phyloP scores from a whole-genome alignment of 2,797 vertebrate species.

The Danio jaintianensis region DNA sequence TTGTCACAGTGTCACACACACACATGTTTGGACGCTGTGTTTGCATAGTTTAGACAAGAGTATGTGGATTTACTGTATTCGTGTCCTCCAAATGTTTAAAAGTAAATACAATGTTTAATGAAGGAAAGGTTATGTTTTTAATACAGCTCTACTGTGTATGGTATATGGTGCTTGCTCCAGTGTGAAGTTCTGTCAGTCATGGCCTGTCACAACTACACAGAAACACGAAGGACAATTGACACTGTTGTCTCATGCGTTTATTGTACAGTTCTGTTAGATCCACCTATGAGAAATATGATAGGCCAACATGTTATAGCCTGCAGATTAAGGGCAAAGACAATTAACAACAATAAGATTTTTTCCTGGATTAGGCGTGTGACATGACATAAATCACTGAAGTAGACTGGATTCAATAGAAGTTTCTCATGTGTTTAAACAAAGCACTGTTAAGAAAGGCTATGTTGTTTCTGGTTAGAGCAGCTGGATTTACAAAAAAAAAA shows the following conservation, averaged over 20 bases:
- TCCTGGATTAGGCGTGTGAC: constrained; percentile 2
- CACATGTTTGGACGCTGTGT: constrained; percentile 19
- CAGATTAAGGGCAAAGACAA: background rate
- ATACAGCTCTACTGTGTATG: background rate
- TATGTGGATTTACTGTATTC: background rate
- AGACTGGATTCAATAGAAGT: background rate
- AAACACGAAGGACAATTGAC: constrained; percentile 62
- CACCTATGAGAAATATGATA: constrained; percentile 20
- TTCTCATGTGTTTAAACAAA: background rate
- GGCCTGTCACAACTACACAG: constrained; percentile 62
- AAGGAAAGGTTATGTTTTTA: constrained; percentile 2
- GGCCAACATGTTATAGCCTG: constrained; percentile 8
- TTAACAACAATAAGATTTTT: background rate
- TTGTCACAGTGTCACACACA: no score
- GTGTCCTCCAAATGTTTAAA: constrained; percentile 5
- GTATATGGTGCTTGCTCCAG: constrained; percentile 27
- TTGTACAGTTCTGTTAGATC: constrained; percentile 56
- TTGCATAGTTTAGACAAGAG: constrained; percentile 7
- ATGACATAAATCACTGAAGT: background rate
- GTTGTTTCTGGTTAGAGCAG: background rate
- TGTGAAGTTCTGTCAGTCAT: constrained; percentile 61
- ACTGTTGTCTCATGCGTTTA: constrained; percentile 8
- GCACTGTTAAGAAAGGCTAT: background rate
- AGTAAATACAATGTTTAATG: constrained; percentile 1
- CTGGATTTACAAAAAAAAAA: background rate